Evolutionary conservation across 1,140 invertebrate species (phyloP).

Genomic region (Choristoneura fumiferana): DNA sequence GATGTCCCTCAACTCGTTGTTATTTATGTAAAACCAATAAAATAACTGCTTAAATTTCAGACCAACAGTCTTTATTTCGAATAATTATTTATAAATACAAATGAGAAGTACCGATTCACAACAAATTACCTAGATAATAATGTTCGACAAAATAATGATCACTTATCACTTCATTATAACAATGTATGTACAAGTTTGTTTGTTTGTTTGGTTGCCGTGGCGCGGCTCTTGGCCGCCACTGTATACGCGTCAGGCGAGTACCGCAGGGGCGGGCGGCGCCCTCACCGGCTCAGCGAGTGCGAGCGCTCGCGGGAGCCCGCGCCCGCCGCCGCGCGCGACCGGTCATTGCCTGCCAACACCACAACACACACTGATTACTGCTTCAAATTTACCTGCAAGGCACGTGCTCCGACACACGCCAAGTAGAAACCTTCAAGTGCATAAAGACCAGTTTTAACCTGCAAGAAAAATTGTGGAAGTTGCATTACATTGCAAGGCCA

Average conservation of each 20-base stretch:
- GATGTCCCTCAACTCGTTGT: too few relatives aligned
- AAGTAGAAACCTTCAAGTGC: too few relatives aligned
- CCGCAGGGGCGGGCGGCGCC: slow-evolving; percentile 47
- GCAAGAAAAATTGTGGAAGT: too few relatives aligned
- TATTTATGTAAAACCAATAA: slow-evolving; percentile 24
- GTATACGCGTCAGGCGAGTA: slow-evolving; percentile 8
- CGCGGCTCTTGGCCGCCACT: too few relatives aligned
- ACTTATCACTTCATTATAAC: slow-evolving; percentile 69
- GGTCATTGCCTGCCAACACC: slow-evolving; percentile 63
- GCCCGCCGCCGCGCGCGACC: slow-evolving; percentile 50
- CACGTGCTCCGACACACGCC: too few relatives aligned
- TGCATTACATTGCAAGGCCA: too few relatives aligned
- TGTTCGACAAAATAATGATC: slow-evolving; percentile 70
- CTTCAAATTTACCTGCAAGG: background rate
- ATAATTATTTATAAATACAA: slow-evolving; percentile 75
- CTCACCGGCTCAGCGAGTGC: slow-evolving; percentile 50
- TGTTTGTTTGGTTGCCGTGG: too few relatives aligned
- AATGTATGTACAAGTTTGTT: slow-evolving; percentile 48
- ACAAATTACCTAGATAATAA: slow-evolving; percentile 71
- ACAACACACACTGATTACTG: background rate
- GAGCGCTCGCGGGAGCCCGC: slow-evolving; percentile 59
- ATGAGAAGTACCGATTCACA: slow-evolving; percentile 76
- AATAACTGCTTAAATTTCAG: slow-evolving; percentile 36
- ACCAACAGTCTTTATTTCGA: slow-evolving; percentile 74
- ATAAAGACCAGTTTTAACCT: too few relatives aligned